Evolutionary conservation across 1,140 invertebrate species (phyloP).

Genomic region (Dinoponera quadriceps): DNA sequence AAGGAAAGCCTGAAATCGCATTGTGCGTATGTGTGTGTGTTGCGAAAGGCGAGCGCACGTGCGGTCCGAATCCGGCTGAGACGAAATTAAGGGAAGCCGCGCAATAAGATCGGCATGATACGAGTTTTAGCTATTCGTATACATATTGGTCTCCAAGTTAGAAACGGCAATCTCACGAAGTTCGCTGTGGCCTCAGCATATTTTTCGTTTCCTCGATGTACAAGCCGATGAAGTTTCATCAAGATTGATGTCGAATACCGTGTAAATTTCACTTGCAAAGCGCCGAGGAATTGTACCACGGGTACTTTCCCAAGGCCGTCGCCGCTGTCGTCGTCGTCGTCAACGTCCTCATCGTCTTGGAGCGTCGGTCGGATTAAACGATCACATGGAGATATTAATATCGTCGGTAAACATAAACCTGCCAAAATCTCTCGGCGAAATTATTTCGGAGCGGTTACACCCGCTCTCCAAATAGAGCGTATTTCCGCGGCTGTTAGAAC

Average conservation of each 20-base stretch:
- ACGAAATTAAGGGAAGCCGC: background rate
- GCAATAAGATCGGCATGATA: background rate
- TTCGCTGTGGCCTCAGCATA: constrained; percentile 9
- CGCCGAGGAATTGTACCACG: constrained; percentile 26
- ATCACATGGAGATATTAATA: constrained; percentile 49
- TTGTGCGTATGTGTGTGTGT: too few species aligned
- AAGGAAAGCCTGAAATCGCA: background rate
- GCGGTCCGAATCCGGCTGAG: too few species aligned
- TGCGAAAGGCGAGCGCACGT: too few species aligned
- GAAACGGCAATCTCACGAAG: background rate
- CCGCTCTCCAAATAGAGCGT: background rate
- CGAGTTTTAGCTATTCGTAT: background rate
- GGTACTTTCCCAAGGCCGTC: constrained; percentile 32
- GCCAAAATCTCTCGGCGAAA: constrained; percentile 35
- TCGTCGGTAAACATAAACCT: constrained; percentile 38
- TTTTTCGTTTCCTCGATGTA: constrained; percentile 33
- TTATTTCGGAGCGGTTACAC: constrained; percentile 19
- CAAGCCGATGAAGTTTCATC: constrained; percentile 37
- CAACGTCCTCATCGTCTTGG: too few species aligned
- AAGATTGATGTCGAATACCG: constrained; percentile 40
- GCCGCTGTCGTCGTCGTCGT: background rate
- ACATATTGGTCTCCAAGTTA: background rate
- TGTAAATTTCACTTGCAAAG: constrained; percentile 51
- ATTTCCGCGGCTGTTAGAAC: too few species aligned
- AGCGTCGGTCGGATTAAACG: constrained; percentile 23